A percentile compares a stretch with the other conserved stretches of the same genome.
Evolutionary conservation across 2,888 invertebrate genomes (phyloP).

Genomic region (Erynnis tages): DNA sequence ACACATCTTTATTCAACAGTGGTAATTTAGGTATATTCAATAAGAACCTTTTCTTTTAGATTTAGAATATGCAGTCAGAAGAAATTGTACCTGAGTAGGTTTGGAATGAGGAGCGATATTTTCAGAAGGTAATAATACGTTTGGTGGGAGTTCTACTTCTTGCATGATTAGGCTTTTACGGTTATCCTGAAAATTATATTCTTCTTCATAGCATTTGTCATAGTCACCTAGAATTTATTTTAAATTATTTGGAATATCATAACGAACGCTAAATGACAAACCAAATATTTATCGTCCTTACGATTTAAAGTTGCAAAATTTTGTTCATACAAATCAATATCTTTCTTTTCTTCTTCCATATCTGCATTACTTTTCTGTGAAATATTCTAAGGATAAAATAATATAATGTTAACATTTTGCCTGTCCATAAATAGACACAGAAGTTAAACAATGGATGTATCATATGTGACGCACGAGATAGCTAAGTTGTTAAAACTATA

Average conservation of each 20-base stretch:
- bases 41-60: no score
- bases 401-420: no score
- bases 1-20: no score
- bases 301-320: slow-evolving; percentile 58
- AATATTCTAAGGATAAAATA: background rate
- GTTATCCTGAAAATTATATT: slow-evolving; percentile 58
- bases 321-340: slow-evolving; percentile 38
- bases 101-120: slow-evolving; percentile 10
- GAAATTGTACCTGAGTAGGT: background rate
- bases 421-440: no score
- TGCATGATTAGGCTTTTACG: slow-evolving; percentile 60
- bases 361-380: slow-evolving; percentile 7
- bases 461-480: no score
- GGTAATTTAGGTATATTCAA: no score
- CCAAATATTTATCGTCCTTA: slow-evolving; percentile 41
- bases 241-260: background rate
- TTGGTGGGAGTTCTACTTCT: slow-evolving; percentile 60
- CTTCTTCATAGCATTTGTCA: slow-evolving; percentile 66
- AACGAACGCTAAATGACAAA: background rate
- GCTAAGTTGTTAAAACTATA: no score
- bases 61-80: no score
- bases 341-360: slow-evolving; percentile 29
- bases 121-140: slow-evolving; percentile 42
- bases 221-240: slow-evolving; percentile 55
- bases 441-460: no score